Evolutionary conservation across 2,113 vertebrate genomes (phyloP), one percentile per base, ranked within the genome.

Genomic region (Ochotona princeps): DNA sequence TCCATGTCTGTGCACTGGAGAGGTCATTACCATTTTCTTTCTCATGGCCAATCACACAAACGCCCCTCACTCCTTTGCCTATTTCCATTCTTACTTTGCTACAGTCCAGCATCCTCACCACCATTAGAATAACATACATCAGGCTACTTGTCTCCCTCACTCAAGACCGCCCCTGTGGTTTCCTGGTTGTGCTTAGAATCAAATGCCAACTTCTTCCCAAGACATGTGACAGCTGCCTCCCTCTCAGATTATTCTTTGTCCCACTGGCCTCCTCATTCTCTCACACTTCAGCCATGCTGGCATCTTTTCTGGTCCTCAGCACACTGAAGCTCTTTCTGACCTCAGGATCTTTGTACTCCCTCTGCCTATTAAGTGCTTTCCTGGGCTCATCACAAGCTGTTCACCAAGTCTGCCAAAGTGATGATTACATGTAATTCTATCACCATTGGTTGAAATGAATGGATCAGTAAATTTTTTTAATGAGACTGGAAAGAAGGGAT

Each of bases 201-300:
- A 90, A 94, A 76, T 20, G 32, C 35, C 90, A 95, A n/a, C 1
- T 21, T 75, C 75, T 89, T 67, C 49, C 47, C 11, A 61, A 72
- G 28, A 74, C 75, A 60, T 66, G 35, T 79, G 60, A 61, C 38
- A 9, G 25, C 78, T 47, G n/a, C 9, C 35, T 89, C 28, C 9
- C 47, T 84, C 44, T 74, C 66, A 44, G 66, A 79, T 47, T 72
- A 74, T 7, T 60, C 23, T 72, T 79, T 73, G 4, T 67, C 63
- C 63, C 10, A n/a, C 9, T 32, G 44, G 15, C 10, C 20, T 4
- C 51, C 14, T 76, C 20, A 0, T 92, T 73, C n/a, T 87, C 76
- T 38, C 47, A 44, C 28, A 54, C 35, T 61, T 30, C 2, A 47
- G 65, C 81, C 35, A 14, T 18, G 35, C 2, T 54, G 65, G 18